phyloP scores from a whole-genome alignment of 2,888 invertebrate species.

The Agriopis aurantiaria region DNA sequence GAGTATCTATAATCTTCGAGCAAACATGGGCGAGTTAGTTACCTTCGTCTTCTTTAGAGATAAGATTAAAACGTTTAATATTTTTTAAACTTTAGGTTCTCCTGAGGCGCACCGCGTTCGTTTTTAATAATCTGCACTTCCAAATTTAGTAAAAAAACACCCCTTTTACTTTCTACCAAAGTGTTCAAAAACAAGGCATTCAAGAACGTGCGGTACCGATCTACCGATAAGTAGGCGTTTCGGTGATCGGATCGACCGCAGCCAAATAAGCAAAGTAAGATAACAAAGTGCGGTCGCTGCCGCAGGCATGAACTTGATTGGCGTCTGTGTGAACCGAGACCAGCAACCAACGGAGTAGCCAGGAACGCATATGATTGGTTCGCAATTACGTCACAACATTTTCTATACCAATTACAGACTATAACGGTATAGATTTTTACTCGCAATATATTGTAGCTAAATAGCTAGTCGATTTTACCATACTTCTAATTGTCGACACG shows the following conservation, averaged over 20 bases:
- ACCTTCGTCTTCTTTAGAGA: conserved; percentile 43
- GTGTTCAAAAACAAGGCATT: conserved; percentile 31
- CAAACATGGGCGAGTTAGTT: conserved; percentile 64
- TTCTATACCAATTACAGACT: background rate
- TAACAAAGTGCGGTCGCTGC: conserved; percentile 67
- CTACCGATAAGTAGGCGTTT: conserved; percentile 47
- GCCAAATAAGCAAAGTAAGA: conserved; percentile 71
- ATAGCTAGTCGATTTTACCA: too few relatives aligned
- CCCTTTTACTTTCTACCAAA: too few relatives aligned
- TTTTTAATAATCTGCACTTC: too few relatives aligned
- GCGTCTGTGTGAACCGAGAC: conserved; percentile 46
- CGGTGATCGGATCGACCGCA: conserved; percentile 68
- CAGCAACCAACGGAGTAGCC: conserved; percentile 7
- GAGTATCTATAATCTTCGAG: conserved; percentile 53
- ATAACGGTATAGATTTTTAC: too few relatives aligned
- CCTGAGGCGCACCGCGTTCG: too few relatives aligned
- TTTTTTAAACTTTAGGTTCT: conserved; percentile 38
- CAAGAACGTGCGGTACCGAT: conserved; percentile 47
- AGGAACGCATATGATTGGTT: conserved; percentile 25
- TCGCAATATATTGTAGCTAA: background rate
- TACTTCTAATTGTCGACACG: too few relatives aligned
- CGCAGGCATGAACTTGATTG: conserved; percentile 59
- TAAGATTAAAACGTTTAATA: conserved; percentile 46
- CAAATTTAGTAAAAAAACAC: too few relatives aligned
- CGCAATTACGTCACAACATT: conserved; percentile 20